Conservation (phyloP, 2,888 invertebrate species). For the Cantharis nigra region DNA sequence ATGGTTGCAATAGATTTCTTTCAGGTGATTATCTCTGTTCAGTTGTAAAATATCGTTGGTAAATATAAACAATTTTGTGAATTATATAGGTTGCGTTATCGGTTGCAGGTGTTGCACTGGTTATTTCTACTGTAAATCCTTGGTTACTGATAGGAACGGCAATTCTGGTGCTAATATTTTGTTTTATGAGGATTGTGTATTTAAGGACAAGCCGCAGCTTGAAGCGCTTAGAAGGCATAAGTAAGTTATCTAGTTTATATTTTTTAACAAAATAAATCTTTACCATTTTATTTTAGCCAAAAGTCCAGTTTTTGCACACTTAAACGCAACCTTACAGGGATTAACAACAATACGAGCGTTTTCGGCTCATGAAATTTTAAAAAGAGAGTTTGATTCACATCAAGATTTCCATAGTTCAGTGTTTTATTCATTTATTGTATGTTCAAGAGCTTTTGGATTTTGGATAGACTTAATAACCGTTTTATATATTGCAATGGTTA, state of each 20-base stretch:
- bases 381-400: slow-evolving; percentile 62
- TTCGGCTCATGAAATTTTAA: slow-evolving; percentile 63
- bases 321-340: slow-evolving; percentile 73
- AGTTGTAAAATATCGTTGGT: slow-evolving; percentile 45
- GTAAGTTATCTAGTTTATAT: slow-evolving; percentile 54
- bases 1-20: slow-evolving; percentile 33
- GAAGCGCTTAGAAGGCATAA: slow-evolving; percentile 71
- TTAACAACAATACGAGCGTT: slow-evolving; percentile 73
- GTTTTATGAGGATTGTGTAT: slow-evolving; percentile 69
- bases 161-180: slow-evolving; percentile 67
- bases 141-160: slow-evolving; percentile 70
- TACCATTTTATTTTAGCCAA: slow-evolving; percentile 65
- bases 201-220: slow-evolving; percentile 75
- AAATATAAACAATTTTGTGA: neutral
- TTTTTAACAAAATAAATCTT: neutral
- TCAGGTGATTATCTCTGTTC: slow-evolving; percentile 51
- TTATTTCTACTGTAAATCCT: slow-evolving; percentile 73
- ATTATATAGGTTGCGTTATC: slow-evolving; percentile 56
- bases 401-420: slow-evolving; percentile 70
- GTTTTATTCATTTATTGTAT: slow-evolving; percentile 68
- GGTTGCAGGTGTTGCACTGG: slow-evolving; percentile 65
- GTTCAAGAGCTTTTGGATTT: slow-evolving; percentile 70
- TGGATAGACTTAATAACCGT: slow-evolving; percentile 73
- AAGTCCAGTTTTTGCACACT: slow-evolving; percentile 75
- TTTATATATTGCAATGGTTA: slow-evolving; percentile 67